These are phyloP conservation scores for Drosophila tropicalis DNA, from an alignment of 1,140 invertebrate species.

Conservation along the genomic window DNA sequence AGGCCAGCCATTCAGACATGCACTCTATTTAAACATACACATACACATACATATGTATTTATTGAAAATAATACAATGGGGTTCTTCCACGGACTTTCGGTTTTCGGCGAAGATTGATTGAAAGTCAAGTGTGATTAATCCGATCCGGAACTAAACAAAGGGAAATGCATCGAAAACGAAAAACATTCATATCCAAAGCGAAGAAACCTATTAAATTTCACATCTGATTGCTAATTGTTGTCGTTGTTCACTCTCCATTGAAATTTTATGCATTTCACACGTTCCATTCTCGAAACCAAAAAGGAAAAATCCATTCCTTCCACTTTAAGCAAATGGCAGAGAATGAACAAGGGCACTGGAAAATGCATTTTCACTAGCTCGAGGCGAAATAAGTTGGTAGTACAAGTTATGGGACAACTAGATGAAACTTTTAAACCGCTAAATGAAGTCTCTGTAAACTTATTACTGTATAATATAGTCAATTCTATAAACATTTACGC, in stretches of 20 bases:
- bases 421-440: no score
- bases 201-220: conserved; percentile 14
- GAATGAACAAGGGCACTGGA: neutral
- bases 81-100: neutral
- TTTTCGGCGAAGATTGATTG: neutral
- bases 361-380: no score
- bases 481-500: no score
- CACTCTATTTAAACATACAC: neutral
- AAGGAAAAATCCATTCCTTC: neutral
- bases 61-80: conserved; percentile 7
- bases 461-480: no score
- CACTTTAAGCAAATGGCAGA: neutral
- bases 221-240: conserved; percentile 6
- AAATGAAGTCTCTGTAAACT: no score
- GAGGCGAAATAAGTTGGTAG: no score
- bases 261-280: conserved; percentile 36
- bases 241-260: conserved; percentile 1
- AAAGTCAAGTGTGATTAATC: conserved; percentile 9
- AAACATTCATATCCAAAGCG: neutral
- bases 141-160: conserved; percentile 8
- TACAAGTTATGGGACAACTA: no score
- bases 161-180: neutral
- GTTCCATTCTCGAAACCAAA: conserved; percentile 31
- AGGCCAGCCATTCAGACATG: conserved; percentile 23
- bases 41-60: neutral